phyloP scores from a whole-genome alignment of 2,888 invertebrate species.

The Epirrhoe tristata region DNA sequence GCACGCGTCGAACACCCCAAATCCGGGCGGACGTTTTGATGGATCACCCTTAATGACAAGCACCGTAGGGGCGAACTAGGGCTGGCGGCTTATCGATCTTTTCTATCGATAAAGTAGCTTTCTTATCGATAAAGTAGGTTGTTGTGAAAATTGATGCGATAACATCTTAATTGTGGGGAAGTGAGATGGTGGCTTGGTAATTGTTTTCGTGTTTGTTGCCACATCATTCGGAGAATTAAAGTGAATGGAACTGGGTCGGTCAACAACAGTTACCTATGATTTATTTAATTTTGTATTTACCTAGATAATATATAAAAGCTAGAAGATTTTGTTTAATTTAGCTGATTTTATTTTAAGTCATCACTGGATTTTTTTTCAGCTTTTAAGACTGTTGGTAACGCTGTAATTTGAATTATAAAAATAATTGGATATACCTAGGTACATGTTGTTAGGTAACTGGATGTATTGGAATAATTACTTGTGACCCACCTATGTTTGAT shows the following conservation, averaged over 20 bases:
- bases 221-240: slow-evolving; percentile 26
- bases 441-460: no score
- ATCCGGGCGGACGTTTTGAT: slow-evolving; percentile 84
- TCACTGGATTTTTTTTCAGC: no score
- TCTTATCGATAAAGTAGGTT: slow-evolving; percentile 53
- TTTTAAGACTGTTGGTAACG: no score
- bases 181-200: slow-evolving; percentile 47
- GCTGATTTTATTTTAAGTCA: no score
- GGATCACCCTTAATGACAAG: slow-evolving; percentile 86
- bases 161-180: slow-evolving; percentile 59
- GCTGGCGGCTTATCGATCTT: slow-evolving; percentile 49
- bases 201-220: slow-evolving; percentile 38
- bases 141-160: slow-evolving; percentile 61
- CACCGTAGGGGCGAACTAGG: slow-evolving; percentile 74
- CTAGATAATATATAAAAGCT: no score
- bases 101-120: slow-evolving; percentile 50
- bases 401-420: no score
- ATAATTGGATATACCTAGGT: no score
- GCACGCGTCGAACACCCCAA: slow-evolving; percentile 81
- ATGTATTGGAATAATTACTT: no score
- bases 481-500: no score
- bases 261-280: background rate
- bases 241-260: slow-evolving; percentile 15
- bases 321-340: no score
- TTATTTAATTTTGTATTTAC: no score